These are phyloP conservation scores for Phyto melanocephala DNA, from an alignment of 2,888 invertebrate species.

Conservation along the genomic window DNA sequence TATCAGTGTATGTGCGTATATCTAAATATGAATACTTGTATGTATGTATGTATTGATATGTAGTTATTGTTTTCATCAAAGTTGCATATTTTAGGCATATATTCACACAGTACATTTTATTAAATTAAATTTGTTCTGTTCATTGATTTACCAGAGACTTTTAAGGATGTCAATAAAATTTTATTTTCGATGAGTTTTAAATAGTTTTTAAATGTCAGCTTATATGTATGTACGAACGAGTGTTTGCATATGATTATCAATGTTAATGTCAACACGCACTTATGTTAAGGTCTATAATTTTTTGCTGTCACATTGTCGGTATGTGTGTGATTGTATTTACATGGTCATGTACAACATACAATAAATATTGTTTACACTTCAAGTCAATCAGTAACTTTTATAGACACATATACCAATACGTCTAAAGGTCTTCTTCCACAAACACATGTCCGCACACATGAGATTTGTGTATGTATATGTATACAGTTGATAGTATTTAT, in stretches of 20 bases:
- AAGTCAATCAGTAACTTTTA: constrained; percentile 36
- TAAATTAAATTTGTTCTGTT: not conserved
- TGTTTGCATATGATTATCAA: constrained; percentile 19
- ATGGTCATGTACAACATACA: constrained; percentile 34
- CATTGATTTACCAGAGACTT: constrained; percentile 3
- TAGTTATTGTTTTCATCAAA: not conserved
- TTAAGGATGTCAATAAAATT: constrained; percentile 8
- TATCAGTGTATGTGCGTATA: not conserved
- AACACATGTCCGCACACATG: not conserved
- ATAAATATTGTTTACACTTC: constrained; percentile 53
- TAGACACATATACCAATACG: not conserved
- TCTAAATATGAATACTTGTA: not conserved
- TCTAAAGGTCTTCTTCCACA: not conserved
- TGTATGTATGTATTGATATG: not conserved
- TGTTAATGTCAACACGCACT: constrained; percentile 34
- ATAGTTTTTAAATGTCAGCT: not conserved
- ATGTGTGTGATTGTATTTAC: not conserved
- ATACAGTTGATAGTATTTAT: not conserved
- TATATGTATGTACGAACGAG: not conserved
- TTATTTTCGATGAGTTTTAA: not conserved
- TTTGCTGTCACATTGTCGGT: not conserved
- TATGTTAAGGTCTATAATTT: not conserved
- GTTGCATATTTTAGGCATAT: constrained; percentile 7
- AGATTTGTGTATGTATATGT: not conserved
- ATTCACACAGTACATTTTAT: not conserved